Conservation (phyloP, 2,797 vertebrate species). For the Decapterus maruadsi region DNA sequence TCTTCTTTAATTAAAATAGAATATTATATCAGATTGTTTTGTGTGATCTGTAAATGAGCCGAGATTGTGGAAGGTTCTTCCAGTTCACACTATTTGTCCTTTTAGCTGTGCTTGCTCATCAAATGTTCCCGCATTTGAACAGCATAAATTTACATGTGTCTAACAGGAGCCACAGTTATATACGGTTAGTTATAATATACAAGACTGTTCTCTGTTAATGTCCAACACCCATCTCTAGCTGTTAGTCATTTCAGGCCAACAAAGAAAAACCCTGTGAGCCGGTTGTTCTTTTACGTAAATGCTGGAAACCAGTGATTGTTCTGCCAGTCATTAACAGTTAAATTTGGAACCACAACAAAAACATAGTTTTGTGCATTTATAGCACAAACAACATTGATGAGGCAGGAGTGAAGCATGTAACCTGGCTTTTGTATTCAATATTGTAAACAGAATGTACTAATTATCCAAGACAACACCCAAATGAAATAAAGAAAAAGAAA, state of each 20-base stretch:
- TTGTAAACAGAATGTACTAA: background rate
- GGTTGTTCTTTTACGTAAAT: conserved; percentile 16
- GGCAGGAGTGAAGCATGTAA: background rate
- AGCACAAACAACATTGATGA: background rate
- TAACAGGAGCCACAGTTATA: conserved; percentile 48
- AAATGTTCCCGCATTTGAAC: conserved; percentile 16
- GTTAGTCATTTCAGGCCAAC: conserved; percentile 57
- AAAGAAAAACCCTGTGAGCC: conserved; percentile 12
- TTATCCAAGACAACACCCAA: background rate
- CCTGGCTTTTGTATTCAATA: background rate
- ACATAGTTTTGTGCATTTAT: background rate
- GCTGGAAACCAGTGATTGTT: background rate
- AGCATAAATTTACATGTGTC: conserved; percentile 30
- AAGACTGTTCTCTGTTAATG: conserved; percentile 16
- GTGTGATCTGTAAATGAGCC: background rate
- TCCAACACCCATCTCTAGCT: conserved; percentile 43
- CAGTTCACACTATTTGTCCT: background rate
- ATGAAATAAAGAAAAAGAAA: background rate
- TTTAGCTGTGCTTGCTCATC: conserved; percentile 25
- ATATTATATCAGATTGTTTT: background rate
- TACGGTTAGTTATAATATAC: no score
- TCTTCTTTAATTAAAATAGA: background rate
- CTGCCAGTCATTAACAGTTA: background rate
- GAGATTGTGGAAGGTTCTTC: background rate
- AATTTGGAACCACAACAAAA: background rate